Percentiles rank a stretch among this genome's conserved stretches.
Conservation (phyloP, 2,113 vertebrate species). For the Anhinga anhinga region DNA sequence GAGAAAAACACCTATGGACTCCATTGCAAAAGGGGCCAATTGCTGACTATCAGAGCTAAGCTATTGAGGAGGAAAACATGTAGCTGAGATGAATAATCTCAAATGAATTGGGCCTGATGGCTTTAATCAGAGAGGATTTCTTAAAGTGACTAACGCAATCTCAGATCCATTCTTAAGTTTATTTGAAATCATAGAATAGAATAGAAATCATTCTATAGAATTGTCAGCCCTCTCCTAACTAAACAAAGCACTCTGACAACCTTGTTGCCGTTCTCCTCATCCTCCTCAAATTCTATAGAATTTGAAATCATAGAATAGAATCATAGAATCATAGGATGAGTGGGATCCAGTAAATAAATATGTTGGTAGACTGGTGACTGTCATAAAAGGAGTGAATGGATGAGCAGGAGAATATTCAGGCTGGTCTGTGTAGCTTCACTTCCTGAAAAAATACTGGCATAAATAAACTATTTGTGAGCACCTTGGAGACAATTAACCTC, state of each 20-base stretch:
- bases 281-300: no score
- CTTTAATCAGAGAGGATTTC: neutral
- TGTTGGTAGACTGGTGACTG: neutral
- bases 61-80: neutral
- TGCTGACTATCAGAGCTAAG: neutral
- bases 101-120: neutral
- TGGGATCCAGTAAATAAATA: neutral
- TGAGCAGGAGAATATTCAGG: neutral
- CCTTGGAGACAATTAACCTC: neutral
- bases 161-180: neutral
- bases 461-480: neutral
- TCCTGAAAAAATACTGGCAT: neutral
- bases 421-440: neutral
- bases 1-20: rapidly evolving
- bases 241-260: no score
- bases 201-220: no score
- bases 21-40: neutral
- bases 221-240: no score
- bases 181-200: neutral
- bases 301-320: neutral
- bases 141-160: neutral
- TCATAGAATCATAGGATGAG: neutral
- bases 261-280: no score
- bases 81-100: neutral
- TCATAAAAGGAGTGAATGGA: neutral